A percentile compares a stretch with the other conserved stretches of the same genome.
Evolutionary conservation across 2,888 invertebrate species (phyloP).

Genomic region (Clepsis dumicolana): DNA sequence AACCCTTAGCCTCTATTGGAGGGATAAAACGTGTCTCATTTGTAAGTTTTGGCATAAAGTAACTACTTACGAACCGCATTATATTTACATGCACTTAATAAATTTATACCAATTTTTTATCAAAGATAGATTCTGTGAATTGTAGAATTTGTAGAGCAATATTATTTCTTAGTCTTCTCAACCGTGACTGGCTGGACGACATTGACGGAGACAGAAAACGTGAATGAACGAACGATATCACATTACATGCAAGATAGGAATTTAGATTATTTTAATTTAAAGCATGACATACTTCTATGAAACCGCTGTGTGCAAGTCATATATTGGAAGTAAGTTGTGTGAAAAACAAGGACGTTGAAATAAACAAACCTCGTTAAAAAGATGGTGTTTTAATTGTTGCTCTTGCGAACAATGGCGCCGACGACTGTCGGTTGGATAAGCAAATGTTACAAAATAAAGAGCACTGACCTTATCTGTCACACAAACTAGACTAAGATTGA

Average conservation of each 20-base stretch:
- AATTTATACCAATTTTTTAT: no score
- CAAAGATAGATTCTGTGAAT: no score
- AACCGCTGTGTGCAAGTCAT: neutral
- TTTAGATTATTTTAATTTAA: conserved; percentile 4
- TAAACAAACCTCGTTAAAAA: conserved; percentile 18
- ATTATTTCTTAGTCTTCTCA: conserved; percentile 43
- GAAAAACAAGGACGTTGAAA: conserved; percentile 11
- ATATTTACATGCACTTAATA: no score
- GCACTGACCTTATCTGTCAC: conserved; percentile 26
- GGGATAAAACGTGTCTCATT: conserved; percentile 33
- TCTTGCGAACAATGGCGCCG: conserved; percentile 20
- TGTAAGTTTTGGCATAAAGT: conserved; percentile 4
- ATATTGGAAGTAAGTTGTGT: neutral
- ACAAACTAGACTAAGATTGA: conserved; percentile 7
- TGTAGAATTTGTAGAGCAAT: conserved; percentile 13
- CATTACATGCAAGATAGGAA: conserved; percentile 34
- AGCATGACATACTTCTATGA: conserved; percentile 8
- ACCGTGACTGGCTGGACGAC: conserved; percentile 43
- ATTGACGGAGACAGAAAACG: conserved; percentile 44
- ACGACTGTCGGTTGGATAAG: conserved; percentile 26
- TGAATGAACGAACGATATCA: conserved; percentile 43
- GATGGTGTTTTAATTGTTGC: conserved; percentile 17
- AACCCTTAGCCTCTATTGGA: conserved; percentile 31
- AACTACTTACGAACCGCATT: neutral
- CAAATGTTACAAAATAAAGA: conserved; percentile 34